Base-by-base conservation (phyloP, 1,140 invertebrate species). In the Grapholita molesta region DNA sequence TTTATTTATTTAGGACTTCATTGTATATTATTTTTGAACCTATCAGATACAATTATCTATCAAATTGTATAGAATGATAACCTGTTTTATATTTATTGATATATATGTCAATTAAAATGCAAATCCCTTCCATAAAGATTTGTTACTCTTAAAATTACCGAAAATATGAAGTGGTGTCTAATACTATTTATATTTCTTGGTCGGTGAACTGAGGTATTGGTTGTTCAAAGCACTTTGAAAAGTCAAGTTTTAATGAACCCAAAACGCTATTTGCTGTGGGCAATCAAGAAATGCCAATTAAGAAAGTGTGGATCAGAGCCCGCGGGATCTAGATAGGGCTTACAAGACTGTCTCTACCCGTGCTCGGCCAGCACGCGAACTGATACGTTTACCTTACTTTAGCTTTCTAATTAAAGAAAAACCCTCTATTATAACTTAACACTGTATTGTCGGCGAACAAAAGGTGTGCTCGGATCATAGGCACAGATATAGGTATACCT, bases 201-300 rank as follows among this genome's bases (percentile, higher is more conserved):
- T n/a, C n/a, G n/a, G n/a, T n/a, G n/a, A n/a, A n/a, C n/a, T n/a
- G n/a, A n/a, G n/a, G n/a, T n/a, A n/a, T n/a, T n/a, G n/a, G n/a
- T n/a, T n/a, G n/a, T n/a, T n/a, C n/a, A n/a, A n/a, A n/a, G n/a
- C 35, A 38, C 35, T 38, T 38, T 15, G n/a, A 0, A 38, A 11
- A 33, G 9, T 8, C 15, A 18, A 21, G 7, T 48, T 24, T 6
- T 57, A 61, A 61, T 15, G 25, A 61, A 57, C 12, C n/a, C 21
- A 57, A 57, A n/a, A 30, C 7, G 7, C 11, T 28, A 9, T 24
- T 25, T 24, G 12, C 53, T 61, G n/a, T 28, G 7, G 25, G 66
- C 65, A 71, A 71, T 71, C 66, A 72, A 71, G 64, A 69, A 55
- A 33, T 79, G 80, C 80, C 80, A 83, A 83, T 83, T 83, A 83